Conservation (phyloP, 2,113 vertebrate genomes). For the Ornithorhynchus anatinus region DNA sequence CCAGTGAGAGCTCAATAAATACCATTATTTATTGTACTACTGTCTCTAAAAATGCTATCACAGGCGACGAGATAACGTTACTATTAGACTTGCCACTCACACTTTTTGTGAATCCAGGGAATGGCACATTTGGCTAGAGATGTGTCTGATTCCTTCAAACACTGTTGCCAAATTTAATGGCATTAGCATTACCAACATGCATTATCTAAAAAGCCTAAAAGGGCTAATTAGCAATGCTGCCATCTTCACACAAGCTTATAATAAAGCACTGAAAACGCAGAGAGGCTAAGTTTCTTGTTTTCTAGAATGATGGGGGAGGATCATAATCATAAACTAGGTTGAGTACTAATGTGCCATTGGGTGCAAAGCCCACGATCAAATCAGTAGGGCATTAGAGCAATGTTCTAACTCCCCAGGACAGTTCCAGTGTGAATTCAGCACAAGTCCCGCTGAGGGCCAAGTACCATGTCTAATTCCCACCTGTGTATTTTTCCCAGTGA, state of each 20-base stretch:
- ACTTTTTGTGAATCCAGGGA: neutral
- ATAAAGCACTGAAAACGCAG: neutral
- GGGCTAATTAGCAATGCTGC: slow-evolving; percentile 14
- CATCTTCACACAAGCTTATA: neutral
- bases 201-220: slow-evolving; percentile 6
- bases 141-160: neutral
- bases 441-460: too few relatives aligned
- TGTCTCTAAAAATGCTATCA: too few relatives aligned
- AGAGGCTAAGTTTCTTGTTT: neutral
- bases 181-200: neutral
- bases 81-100: neutral
- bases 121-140: neutral
- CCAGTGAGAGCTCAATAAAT: too few relatives aligned
- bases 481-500: too few relatives aligned
- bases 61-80: too few relatives aligned
- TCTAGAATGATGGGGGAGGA: neutral
- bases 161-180: neutral
- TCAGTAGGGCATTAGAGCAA: neutral
- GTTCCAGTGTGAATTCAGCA: slow-evolving; percentile 18
- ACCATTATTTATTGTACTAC: too few relatives aligned
- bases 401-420: neutral
- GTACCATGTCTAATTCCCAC: too few relatives aligned
- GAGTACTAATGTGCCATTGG: slow-evolving; percentile 2
- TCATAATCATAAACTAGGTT: neutral
- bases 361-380: neutral